A percentile compares a stretch with the other conserved stretches of the same genome.
Evolutionary conservation across 2,888 invertebrate species (phyloP).

Genomic region (Spatulosminthurus flaviceps): DNA sequence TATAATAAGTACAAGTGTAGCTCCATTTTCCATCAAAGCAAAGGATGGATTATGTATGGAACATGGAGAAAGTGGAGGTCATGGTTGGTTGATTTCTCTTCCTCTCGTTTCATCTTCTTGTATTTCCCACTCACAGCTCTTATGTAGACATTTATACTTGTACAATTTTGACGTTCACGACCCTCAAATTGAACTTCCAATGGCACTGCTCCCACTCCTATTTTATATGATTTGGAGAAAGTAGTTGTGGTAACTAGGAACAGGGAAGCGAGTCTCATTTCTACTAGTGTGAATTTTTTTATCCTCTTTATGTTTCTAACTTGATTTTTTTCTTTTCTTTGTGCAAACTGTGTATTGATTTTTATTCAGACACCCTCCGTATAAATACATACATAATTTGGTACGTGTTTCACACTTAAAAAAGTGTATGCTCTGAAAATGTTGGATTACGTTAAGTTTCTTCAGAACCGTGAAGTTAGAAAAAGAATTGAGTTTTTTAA

Average conservation of each 20-base stretch:
- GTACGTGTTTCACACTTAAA: too few relatives aligned
- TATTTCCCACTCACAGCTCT: not conserved
- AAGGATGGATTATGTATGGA: constrained; percentile 44
- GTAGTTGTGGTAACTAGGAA: not conserved
- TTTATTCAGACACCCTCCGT: too few relatives aligned
- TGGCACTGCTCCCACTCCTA: too few relatives aligned
- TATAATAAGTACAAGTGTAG: not conserved
- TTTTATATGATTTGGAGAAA: not conserved
- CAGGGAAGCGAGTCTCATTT: not conserved
- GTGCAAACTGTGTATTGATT: too few relatives aligned
- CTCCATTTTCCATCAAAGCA: constrained; percentile 27
- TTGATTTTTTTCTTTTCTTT: not conserved
- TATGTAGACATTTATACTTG: not conserved
- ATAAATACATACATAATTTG: too few relatives aligned
- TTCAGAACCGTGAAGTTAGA: too few relatives aligned
- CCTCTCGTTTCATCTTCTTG: not conserved
- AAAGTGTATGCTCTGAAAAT: too few relatives aligned
- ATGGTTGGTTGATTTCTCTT: constrained; percentile 25
- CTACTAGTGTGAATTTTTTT: not conserved
- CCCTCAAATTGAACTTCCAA: too few relatives aligned
- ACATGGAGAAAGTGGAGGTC: constrained; percentile 26
- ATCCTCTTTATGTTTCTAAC: constrained; percentile 15
- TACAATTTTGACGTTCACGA: too few relatives aligned
- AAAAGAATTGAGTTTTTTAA: too few relatives aligned
- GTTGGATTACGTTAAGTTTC: too few relatives aligned